Percentiles rank a stretch among this genome's conserved stretches.
phyloP scores from a whole-genome alignment of 2,113 vertebrate species.

The Entomyzon cyanotis region DNA sequence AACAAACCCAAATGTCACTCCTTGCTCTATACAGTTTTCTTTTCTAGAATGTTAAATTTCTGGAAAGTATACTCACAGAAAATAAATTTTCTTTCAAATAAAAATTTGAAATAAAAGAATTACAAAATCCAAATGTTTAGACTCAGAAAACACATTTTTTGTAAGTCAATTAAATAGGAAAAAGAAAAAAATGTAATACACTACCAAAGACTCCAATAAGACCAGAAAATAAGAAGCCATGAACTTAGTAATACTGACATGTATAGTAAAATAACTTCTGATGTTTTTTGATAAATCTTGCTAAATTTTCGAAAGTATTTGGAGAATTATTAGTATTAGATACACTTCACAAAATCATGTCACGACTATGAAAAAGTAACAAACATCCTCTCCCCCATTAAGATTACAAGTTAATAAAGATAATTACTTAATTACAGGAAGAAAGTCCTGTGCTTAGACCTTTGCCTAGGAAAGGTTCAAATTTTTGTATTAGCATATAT shows the following conservation, averaged over 20 bases:
- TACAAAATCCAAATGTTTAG: not conserved
- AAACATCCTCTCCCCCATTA: rapidly evolving
- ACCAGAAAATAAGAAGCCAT: not conserved
- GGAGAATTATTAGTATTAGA: not conserved
- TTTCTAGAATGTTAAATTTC: not conserved
- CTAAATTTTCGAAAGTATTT: not conserved
- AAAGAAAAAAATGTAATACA: not conserved
- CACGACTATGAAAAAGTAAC: not conserved
- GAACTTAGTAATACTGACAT: not conserved
- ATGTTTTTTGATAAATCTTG: not conserved
- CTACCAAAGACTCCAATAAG: not conserved
- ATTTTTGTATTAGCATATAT: not conserved
- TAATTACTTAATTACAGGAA: not conserved
- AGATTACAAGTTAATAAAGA: not conserved
- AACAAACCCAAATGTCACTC: not conserved
- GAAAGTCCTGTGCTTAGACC: not conserved
- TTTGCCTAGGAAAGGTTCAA: not conserved
- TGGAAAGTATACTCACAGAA: not conserved
- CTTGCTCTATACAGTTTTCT: not conserved
- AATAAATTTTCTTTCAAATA: not conserved
- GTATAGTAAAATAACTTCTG: not conserved
- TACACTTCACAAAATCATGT: not conserved
- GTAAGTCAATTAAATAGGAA: not conserved
- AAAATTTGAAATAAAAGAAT: not conserved
- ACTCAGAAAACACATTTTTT: not conserved